Percentiles rank a stretch among this genome's conserved stretches.
phyloP scores from a whole-genome alignment of 2,888 invertebrate species.

The Lymantria monacha region DNA sequence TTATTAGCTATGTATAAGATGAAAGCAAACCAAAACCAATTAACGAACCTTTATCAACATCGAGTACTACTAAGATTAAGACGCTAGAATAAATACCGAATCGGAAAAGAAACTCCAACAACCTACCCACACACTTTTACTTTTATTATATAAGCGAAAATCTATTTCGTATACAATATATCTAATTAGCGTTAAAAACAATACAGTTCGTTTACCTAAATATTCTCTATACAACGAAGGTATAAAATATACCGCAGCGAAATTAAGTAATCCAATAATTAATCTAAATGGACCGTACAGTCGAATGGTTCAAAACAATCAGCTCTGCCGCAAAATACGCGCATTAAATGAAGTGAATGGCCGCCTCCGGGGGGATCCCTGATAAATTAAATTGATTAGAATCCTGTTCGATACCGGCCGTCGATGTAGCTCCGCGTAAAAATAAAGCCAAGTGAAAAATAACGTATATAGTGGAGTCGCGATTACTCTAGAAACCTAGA shows the following conservation, averaged over 20 bases:
- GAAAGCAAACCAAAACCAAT: conserved; percentile 3
- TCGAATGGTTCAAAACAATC: conserved; percentile 82
- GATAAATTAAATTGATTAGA: conserved; percentile 83
- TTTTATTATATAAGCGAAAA: conserved; percentile 22
- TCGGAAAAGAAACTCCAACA: conserved; percentile 17
- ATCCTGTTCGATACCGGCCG: conserved; percentile 75
- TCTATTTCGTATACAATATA: conserved; percentile 13
- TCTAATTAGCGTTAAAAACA: conserved; percentile 30
- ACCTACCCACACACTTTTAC: conserved; percentile 12
- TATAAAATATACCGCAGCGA: conserved; percentile 66
- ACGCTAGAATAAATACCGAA: conserved; percentile 19
- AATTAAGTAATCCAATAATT: conserved; percentile 83
- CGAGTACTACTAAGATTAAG: conserved; percentile 27
- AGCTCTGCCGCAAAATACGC: conserved; percentile 81
- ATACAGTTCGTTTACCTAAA: conserved; percentile 28
- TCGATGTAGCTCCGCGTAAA: conserved; percentile 71
- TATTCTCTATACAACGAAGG: conserved; percentile 40
- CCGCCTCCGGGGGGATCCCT: conserved; percentile 78
- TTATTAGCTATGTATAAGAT: conserved; percentile 6
- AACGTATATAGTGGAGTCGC: conserved; percentile 53
- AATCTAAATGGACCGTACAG: conserved; percentile 82
- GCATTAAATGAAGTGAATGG: conserved; percentile 83
- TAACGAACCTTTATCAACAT: conserved; percentile 23
- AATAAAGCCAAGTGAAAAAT: conserved; percentile 77
- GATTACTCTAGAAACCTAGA: conserved; percentile 51